These are phyloP conservation scores for Polymixis lichenea DNA, from an alignment of 2,888 invertebrate genomes.

Conservation along the genomic window DNA sequence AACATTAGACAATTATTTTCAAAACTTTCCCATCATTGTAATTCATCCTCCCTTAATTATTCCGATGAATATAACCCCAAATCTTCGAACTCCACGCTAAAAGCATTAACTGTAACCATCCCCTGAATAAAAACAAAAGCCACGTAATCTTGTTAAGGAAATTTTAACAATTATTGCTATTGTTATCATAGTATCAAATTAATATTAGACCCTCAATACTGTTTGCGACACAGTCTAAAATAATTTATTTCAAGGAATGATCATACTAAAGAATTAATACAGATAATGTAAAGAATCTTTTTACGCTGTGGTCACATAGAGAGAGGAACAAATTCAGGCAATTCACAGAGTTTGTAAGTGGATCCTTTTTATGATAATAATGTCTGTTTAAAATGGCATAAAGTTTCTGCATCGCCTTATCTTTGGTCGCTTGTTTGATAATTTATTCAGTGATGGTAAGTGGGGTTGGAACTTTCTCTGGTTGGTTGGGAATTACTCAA, in stretches of 20 bases:
- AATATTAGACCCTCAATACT: slow-evolving; percentile 61
- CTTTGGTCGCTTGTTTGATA: slow-evolving; percentile 70
- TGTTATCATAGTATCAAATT: slow-evolving; percentile 68
- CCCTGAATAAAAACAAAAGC: slow-evolving; percentile 51
- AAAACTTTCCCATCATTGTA: slow-evolving; percentile 17
- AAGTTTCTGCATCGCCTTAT: slow-evolving; percentile 75
- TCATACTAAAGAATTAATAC: slow-evolving; percentile 1
- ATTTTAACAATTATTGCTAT: slow-evolving; percentile 70
- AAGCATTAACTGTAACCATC: slow-evolving; percentile 30
- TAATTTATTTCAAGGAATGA: background rate
- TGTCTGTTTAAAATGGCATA: slow-evolving; percentile 72
- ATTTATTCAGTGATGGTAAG: slow-evolving; percentile 74
- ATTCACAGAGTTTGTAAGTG: slow-evolving; percentile 71
- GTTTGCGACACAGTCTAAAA: slow-evolving; percentile 44
- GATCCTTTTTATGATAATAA: slow-evolving; percentile 72
- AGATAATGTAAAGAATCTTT: background rate
- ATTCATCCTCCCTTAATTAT: slow-evolving; percentile 36
- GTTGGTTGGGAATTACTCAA: slow-evolving; percentile 49
- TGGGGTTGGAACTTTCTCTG: slow-evolving; percentile 57
- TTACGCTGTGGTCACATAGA: slow-evolving; percentile 42
- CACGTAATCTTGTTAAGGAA: slow-evolving; percentile 68
- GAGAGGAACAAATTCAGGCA: slow-evolving; percentile 65
- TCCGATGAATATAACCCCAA: slow-evolving; percentile 36
- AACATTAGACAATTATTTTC: slow-evolving; percentile 21
- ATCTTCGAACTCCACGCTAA: slow-evolving; percentile 34